Conservation (phyloP, 2,113 vertebrate species). For the Heterocephalus glaber region DNA sequence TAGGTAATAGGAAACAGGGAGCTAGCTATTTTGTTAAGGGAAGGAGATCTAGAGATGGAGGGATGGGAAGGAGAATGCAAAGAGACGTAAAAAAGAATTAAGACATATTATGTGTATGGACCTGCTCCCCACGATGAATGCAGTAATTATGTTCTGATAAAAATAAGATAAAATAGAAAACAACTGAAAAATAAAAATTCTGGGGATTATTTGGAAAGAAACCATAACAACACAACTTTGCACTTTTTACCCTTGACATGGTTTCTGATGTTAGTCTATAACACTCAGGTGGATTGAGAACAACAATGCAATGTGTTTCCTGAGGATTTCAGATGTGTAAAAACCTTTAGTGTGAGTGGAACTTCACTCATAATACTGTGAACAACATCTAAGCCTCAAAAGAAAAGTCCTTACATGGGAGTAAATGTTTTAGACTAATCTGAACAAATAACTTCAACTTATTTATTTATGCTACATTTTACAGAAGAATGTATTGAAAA, state of each 20-base stretch:
- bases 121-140: background rate
- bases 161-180: background rate
- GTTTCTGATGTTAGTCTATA: conserved; percentile 25
- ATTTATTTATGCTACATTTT: conserved; percentile 70
- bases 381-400: conserved; percentile 69
- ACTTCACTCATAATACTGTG: background rate
- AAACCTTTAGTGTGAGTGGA: conserved; percentile 48
- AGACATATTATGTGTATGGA: background rate
- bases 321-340: conserved; percentile 71
- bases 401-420: conserved; percentile 68
- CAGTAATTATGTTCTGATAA: background rate
- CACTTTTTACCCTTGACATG: background rate
- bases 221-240: background rate
- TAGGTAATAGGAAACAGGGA: background rate
- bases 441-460: conserved; percentile 75
- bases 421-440: conserved; percentile 77
- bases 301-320: conserved; percentile 62
- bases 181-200: background rate
- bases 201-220: background rate
- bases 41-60: background rate
- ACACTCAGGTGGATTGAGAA: background rate
- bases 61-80: background rate
- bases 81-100: background rate
- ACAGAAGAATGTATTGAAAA: conserved; percentile 76
- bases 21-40: background rate